These are phyloP conservation scores for Odontocerum albicorne DNA, from an alignment of 2,888 invertebrate species.

Conservation along the genomic window DNA sequence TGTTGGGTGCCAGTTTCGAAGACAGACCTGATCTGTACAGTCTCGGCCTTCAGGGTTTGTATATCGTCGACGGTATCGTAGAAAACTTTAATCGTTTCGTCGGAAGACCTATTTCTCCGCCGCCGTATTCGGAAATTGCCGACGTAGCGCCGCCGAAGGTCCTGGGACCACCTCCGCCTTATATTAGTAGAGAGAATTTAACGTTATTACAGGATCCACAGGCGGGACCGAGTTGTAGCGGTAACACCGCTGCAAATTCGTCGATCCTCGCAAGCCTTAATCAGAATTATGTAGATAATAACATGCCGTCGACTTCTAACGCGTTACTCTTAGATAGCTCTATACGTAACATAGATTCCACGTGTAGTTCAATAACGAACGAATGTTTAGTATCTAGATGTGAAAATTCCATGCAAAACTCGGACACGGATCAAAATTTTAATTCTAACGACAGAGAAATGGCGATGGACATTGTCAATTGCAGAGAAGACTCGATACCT, in stretches of 20 bases:
- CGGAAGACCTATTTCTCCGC: slow-evolving; percentile 41
- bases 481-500: slow-evolving; percentile 8
- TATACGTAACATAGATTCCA: not conserved
- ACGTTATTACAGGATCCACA: slow-evolving; percentile 17
- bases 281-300: too few species aligned
- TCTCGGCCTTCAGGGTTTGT: slow-evolving; percentile 36
- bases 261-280: not conserved
- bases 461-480: slow-evolving; percentile 10
- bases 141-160: slow-evolving; percentile 43
- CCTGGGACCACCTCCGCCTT: slow-evolving; percentile 53
- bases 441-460: not conserved
- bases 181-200: slow-evolving; percentile 40
- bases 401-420: slow-evolving; percentile 2
- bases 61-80: slow-evolving; percentile 28
- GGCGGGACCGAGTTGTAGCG: not conserved
- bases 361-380: not conserved
- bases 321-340: not conserved
- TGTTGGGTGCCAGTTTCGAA: slow-evolving; percentile 51
- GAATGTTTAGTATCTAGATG: too few species aligned
- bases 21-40: slow-evolving; percentile 44
- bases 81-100: slow-evolving; percentile 30
- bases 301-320: not conserved
- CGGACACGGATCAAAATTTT: not conserved
- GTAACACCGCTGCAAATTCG: not conserved
- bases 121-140: slow-evolving; percentile 51